Conservation (phyloP, 1,140 invertebrate species). For the Helicoverpa zea region DNA sequence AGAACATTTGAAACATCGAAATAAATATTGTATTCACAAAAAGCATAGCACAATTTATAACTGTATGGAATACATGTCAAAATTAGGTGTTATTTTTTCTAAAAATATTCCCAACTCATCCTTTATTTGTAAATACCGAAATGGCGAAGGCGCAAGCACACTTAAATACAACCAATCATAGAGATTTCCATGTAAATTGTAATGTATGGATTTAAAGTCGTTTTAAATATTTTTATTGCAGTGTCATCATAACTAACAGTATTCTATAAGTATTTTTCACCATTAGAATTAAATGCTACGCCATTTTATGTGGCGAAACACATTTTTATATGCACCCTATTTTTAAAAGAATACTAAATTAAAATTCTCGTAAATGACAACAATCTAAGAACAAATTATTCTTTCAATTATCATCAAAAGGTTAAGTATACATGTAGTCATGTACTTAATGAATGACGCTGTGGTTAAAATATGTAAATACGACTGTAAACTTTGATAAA, state of each 20-base stretch:
- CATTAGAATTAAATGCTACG: conserved; percentile 14
- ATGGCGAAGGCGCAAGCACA: conserved; percentile 30
- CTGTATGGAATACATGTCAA: conserved; percentile 38
- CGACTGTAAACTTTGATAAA: conserved; percentile 46
- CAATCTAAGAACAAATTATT: conserved; percentile 8
- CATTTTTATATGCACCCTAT: conserved; percentile 22
- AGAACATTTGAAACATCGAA: conserved; percentile 39
- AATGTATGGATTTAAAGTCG: conserved; percentile 19
- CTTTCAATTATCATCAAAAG: conserved; percentile 21
- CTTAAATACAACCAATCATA: conserved; percentile 34
- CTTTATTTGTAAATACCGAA: conserved; percentile 44
- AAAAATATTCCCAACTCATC: conserved; percentile 46
- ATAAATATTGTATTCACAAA: conserved; percentile 52
- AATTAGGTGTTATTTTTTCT: conserved; percentile 52
- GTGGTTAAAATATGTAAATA: conserved; percentile 42
- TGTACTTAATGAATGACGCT: neutral
- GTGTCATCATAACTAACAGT: conserved; percentile 28
- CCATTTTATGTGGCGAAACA: conserved; percentile 8
- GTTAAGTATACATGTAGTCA: conserved; percentile 1
- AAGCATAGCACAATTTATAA: conserved; percentile 56
- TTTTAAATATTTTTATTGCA: conserved; percentile 38
- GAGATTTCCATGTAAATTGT: conserved; percentile 46
- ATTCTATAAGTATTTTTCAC: conserved; percentile 37
- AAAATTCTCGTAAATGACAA: neutral
- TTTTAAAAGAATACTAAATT: conserved; percentile 2